These are phyloP conservation scores for Conopomorpha cramerella DNA, from an alignment of 1,140 invertebrate genomes.

Conservation along the genomic window DNA sequence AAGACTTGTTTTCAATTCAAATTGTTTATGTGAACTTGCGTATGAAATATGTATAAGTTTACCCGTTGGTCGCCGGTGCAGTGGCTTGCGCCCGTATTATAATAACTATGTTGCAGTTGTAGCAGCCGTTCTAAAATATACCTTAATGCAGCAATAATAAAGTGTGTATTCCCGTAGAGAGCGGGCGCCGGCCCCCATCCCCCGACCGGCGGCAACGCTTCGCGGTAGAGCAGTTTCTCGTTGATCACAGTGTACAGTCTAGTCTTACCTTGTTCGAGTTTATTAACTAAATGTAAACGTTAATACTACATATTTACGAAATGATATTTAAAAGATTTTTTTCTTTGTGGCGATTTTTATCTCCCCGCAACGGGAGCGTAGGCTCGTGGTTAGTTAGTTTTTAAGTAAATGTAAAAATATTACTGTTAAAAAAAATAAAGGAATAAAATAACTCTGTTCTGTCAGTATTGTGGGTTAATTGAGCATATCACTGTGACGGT, in stretches of 20 bases:
- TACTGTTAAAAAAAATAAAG: constrained; percentile 41
- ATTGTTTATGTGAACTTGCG: constrained; percentile 50
- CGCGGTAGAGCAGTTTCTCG: constrained; percentile 16
- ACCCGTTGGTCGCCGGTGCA: constrained; percentile 2
- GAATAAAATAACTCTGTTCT: constrained; percentile 53
- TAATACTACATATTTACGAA: constrained; percentile 47
- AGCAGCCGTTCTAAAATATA: neutral
- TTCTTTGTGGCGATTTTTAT: constrained; percentile 34
- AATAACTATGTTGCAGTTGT: too few species aligned
- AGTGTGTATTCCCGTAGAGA: neutral
- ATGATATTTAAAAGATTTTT: constrained; percentile 56
- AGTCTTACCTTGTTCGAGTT: constrained; percentile 32
- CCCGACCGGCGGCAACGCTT: constrained; percentile 13
- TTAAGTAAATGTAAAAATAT: constrained; percentile 50
- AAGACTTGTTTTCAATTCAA: constrained; percentile 57
- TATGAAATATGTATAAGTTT: constrained; percentile 40
- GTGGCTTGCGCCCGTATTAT: neutral
- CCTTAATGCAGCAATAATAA: neutral
- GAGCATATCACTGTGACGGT: too few species aligned
- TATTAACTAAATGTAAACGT: constrained; percentile 27
- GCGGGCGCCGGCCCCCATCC: constrained; percentile 8
- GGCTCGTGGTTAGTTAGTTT: constrained; percentile 52
- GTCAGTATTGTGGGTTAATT: constrained; percentile 45
- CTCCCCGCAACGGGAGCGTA: constrained; percentile 23
- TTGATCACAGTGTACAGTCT: constrained; percentile 63